phyloP scores from a whole-genome alignment of 2,888 invertebrate species.

The Orthonychiurus folsomi region DNA sequence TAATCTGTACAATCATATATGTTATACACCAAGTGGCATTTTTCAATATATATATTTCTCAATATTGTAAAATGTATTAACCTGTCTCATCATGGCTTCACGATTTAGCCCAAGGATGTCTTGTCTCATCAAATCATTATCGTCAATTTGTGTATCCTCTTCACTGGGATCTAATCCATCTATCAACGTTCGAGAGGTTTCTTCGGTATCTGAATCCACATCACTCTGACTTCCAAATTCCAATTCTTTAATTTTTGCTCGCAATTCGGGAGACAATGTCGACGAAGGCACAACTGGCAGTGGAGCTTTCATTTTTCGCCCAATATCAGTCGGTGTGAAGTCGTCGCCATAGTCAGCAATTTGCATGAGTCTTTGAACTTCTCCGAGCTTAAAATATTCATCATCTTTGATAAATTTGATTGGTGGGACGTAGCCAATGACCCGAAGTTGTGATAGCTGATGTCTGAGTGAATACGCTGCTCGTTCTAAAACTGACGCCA shows the following conservation, averaged over 20 bases:
- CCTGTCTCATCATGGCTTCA: constrained; percentile 52
- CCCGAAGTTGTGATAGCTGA: constrained; percentile 60
- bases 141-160: too few species aligned
- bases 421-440: constrained; percentile 67
- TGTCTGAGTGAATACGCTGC: constrained; percentile 57
- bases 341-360: constrained; percentile 62
- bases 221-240: constrained; percentile 3
- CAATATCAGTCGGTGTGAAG: constrained; percentile 47
- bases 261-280: constrained; percentile 1
- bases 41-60: too few species aligned
- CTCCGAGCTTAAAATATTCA: constrained; percentile 49
- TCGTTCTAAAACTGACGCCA: constrained; percentile 49
- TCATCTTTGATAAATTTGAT: constrained; percentile 65
- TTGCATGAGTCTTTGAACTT: constrained; percentile 54
- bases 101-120: constrained; percentile 63
- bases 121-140: constrained; percentile 57
- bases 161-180: background rate
- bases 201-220: constrained; percentile 5
- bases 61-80: too few species aligned
- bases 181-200: background rate
- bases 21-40: too few species aligned
- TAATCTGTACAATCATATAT: too few species aligned
- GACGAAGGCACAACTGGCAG: background rate
- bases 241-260: constrained; percentile 7
- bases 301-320: constrained; percentile 34